Evolutionary conservation across 2,113 vertebrate species (phyloP).

Genomic region (Colossoma macropomum): DNA sequence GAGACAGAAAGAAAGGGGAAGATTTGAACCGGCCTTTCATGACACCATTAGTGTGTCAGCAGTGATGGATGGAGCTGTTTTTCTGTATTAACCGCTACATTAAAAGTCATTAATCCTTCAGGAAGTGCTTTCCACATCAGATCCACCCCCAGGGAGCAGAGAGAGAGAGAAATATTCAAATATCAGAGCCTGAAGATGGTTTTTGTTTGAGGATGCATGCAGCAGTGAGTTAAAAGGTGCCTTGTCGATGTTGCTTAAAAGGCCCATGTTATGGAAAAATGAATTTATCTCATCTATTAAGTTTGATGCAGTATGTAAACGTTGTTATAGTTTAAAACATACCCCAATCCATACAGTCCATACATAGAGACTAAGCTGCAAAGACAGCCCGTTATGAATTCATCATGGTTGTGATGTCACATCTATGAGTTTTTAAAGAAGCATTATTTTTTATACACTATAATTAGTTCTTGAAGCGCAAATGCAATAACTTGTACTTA

Average conservation of each 20-base stretch:
- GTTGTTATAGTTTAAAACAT: no score
- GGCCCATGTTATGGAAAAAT: neutral
- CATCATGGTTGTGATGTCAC: no score
- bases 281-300: no score
- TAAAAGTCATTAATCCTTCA: conserved; percentile 42
- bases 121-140: conserved; percentile 19
- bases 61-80: conserved; percentile 32
- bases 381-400: no score
- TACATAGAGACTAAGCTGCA: no score
- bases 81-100: conserved; percentile 35
- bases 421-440: no score
- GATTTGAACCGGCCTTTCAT: neutral
- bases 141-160: neutral
- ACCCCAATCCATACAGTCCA: no score
- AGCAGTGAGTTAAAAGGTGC: neutral
- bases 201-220: neutral
- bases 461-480: no score
- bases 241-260: neutral
- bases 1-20: neutral
- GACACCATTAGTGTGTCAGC: conserved; percentile 16
- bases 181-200: neutral
- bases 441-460: no score
- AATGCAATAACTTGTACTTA: no score
- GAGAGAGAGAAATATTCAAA: neutral
- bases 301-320: no score